A percentile compares a stretch with the other conserved stretches of the same genome.
Evolutionary conservation across 2,888 invertebrate species (phyloP).

Genomic region (Orchestes rusci): DNA sequence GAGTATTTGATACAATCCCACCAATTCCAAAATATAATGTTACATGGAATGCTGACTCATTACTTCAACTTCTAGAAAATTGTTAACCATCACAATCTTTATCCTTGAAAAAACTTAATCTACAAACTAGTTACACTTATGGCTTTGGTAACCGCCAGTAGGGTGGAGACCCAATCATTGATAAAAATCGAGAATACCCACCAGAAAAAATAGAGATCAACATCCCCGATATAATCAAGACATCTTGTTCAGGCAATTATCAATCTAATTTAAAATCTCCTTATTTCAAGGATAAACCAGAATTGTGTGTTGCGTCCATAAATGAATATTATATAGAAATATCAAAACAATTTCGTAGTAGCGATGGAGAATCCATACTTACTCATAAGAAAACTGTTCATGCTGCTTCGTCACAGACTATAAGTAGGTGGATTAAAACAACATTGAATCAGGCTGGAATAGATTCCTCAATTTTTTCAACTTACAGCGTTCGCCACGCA

Average conservation of each 20-base stretch:
- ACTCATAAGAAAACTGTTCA: slow-evolving; percentile 6
- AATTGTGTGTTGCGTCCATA: neutral
- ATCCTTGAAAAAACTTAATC: slow-evolving; percentile 4
- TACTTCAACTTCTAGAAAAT: slow-evolving; percentile 2
- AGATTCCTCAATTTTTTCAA: slow-evolving; percentile 1
- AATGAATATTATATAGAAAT: slow-evolving; percentile 1
- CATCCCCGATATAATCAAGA: slow-evolving; percentile 7
- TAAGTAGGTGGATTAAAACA: slow-evolving; percentile 1
- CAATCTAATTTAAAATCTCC: slow-evolving; percentile 6
- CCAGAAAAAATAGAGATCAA: slow-evolving; percentile 7
- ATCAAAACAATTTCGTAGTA: slow-evolving; percentile 1
- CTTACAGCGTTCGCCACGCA: slow-evolving; percentile 3
- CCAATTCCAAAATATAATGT: neutral
- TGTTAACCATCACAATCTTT: slow-evolving; percentile 1
- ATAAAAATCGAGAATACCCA: slow-evolving; percentile 6
- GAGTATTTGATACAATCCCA: neutral
- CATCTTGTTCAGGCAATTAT: slow-evolving; percentile 2
- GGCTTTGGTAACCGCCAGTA: slow-evolving; percentile 2
- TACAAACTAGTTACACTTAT: slow-evolving; percentile 6
- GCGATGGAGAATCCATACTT: neutral
- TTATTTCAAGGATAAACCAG: neutral
- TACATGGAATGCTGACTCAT: slow-evolving; percentile 5
- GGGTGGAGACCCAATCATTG: slow-evolving; percentile 3
- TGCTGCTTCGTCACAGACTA: slow-evolving; percentile 5
- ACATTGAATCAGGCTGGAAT: slow-evolving; percentile 2